Evolutionary conservation across 2,888 invertebrate species (phyloP), one percentile per base, ranked within the genome.

Genomic region (Physocephala rufipes): DNA sequence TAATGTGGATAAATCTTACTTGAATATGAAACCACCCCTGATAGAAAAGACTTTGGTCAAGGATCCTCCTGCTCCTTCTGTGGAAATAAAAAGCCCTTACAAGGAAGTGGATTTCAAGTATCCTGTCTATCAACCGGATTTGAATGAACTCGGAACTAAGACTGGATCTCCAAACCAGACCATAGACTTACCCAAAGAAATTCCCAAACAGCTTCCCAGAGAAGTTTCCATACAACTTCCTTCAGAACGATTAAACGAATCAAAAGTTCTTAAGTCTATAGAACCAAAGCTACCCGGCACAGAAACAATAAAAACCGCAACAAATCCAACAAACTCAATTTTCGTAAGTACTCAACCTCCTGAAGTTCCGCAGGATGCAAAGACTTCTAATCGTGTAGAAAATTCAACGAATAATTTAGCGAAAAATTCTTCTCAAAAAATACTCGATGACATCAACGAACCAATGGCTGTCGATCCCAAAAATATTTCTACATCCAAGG

Each of bases 121-220:
- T 12, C 21, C 13, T 5, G 73, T 61, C 65, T 85, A 88, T 65
- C 87, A 87, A 15, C 82, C 85, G 13, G 87, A 88, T 76, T 77
- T 89, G 12, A 86, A 87, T 62, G 86, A 87, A 77, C 77, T 89
- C 2, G 80, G 88, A 19, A 86, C 85, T 43, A 87, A 88, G 58
- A 15, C 80, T 81, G 5, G 82, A 84, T 69, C 67, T 85, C 12
- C 79, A 83, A 83, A 84, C 67, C 75, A 85, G 43, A 82, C 82
- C 71, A 78, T 82, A 36, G 74, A 79, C 0, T 45, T 82, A 69
- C 83, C 83, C 28, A 79, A 79, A 28, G 81, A 82, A n/a, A n/a
- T n/a, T n/a, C n/a, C n/a, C n/a, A n/a, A n/a, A n/a, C n/a, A n/a
- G n/a, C n/a, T n/a, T n/a, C n/a, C n/a, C n/a, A n/a, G n/a, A n/a